Base-by-base conservation (phyloP, 2,797 vertebrate genomes). In the Zenarchopterus dispar region DNA sequence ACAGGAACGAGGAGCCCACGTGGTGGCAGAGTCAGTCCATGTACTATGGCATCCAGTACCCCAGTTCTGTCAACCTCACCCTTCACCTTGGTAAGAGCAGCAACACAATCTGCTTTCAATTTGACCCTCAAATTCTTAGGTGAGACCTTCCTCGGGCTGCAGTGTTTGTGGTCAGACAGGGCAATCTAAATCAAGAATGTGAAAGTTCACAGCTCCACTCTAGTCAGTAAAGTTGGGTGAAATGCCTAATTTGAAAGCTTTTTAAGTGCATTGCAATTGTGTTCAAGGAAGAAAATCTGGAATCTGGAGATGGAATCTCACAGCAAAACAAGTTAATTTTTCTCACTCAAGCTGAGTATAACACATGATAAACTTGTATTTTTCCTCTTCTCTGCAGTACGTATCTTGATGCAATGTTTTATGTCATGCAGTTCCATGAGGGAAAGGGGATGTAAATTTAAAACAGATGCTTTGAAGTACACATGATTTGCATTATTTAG, bases 21-120 rank as follows among this genome's bases (percentile, higher is more conserved):
- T 98, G 96, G 96, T 98, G 97, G 96, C 97, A 98, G 89, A 98
- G 97, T 87, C 96, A 96, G 81, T 96, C 97, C 81, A 98, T 98
- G 97, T 96, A 90, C 65, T 96, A 95, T 0, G 93, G 95, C 1
- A 86, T 98, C 72, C 97, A 98, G 91, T 67, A 96, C 82, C 97
- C 97, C 44, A 94, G 87, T 75, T 96, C 95, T 0, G 93, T 98
- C 85, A 97, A 95, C 91, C 86, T 98, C 84, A 97, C 94, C 6
- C 93, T 98, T 9, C 91, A 81, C 57, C 87, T 98, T 65, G 96
- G 96, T 98, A 93, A 96, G 96, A 70, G 39, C 31, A 60, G 21
- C 46, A 54, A 24, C 46, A 39, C n/a, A 50, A 56, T 4, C 43
- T 13, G 5, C 8, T 41, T 16, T 56, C 16, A 42, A 26, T 53